Percentiles rank a stretch among this genome's conserved stretches.
phyloP scores from a whole-genome alignment of 1,140 invertebrate genomes.

The Glomeris maerens region DNA sequence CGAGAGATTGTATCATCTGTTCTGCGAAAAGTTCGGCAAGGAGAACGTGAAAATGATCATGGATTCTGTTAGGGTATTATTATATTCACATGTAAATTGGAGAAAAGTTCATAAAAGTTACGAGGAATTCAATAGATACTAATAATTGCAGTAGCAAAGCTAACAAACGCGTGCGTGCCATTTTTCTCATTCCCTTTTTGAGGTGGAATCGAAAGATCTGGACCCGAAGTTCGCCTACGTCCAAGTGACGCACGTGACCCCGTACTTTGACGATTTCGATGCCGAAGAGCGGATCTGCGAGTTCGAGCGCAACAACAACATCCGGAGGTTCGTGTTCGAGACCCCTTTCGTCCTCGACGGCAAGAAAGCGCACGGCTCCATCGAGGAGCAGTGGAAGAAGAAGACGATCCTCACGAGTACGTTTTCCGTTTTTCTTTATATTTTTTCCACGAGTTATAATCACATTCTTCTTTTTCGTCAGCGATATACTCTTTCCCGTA shows the following conservation, averaged over 20 bases:
- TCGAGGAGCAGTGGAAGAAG: slow-evolving; percentile 75
- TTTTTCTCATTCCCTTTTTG: slow-evolving; percentile 19
- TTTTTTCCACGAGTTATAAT: background rate
- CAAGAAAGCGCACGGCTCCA: slow-evolving; percentile 49
- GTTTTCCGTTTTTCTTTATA: slow-evolving; percentile 16
- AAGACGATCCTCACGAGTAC: slow-evolving; percentile 68
- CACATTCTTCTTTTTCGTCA: slow-evolving; percentile 30
- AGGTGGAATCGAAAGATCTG: slow-evolving; percentile 59
- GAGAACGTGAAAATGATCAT: slow-evolving; percentile 79
- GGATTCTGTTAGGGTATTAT: slow-evolving; percentile 44
- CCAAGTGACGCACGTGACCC: slow-evolving; percentile 74
- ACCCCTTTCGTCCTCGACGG: slow-evolving; percentile 80
- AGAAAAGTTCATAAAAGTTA: slow-evolving; percentile 5
- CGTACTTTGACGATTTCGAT: slow-evolving; percentile 48
- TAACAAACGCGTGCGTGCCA: slow-evolving; percentile 8
- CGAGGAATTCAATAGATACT: too few relatives aligned
- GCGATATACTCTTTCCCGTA: slow-evolving; percentile 78
- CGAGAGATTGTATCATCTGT: slow-evolving; percentile 50
- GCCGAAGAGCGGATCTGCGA: slow-evolving; percentile 49
- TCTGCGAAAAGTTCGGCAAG: slow-evolving; percentile 69
- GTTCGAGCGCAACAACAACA: slow-evolving; percentile 75
- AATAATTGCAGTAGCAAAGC: too few relatives aligned
- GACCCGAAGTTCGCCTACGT: slow-evolving; percentile 75
- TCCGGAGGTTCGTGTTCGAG: slow-evolving; percentile 77
- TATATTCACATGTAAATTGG: background rate